Evolutionary conservation across 1,140 invertebrate genomes (phyloP), one percentile per base, ranked within the genome.

Genomic region (Aphis gossypii): DNA sequence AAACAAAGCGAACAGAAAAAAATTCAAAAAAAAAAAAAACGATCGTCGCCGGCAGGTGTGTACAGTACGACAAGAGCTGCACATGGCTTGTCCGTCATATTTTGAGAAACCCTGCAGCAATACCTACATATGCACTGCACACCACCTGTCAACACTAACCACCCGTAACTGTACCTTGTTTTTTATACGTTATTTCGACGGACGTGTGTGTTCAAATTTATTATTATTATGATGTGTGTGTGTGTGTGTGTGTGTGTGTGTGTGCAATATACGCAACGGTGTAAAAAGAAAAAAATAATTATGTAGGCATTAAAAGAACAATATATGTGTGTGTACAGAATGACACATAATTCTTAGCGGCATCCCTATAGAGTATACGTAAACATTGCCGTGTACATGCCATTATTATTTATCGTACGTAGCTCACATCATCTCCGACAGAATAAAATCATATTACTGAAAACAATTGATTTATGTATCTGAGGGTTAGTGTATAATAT

Each of bases 141-240:
- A 90, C 60, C 60, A 68, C 89, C 89, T 90, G 89, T 90, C 89
- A 90, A 90, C 89, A 60, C 89, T 60, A 60, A 56, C 89, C 48
- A 60, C 89, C 89, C 89, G 89, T 90, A 90, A 90, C 89, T 56
- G n/a, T 56, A 60, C 46, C 38, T 60, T 90, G 38, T 90, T 90
- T 89, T 38, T 54, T 89, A 23, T 38, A 54, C 87, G n/a, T 54
- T 56, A 48, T 86, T 86, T 30, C 9, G 21, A 46, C 5, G 44
- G 44, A 86, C 30, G 41, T 46, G 25, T 86, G 35, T 44, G 82
- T n/a, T 30, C 23, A 46, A 25, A n/a, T 8, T 25, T 46, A 41
- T 86, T 86, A 86, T 25, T 82, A 82, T 84, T 83, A 83, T 38
- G 20, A 38, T 83, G 35, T 38, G 76, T 20, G n/a, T 82, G n/a